Conservation (phyloP, 2,797 vertebrate species). For the Sylvia borin region DNA sequence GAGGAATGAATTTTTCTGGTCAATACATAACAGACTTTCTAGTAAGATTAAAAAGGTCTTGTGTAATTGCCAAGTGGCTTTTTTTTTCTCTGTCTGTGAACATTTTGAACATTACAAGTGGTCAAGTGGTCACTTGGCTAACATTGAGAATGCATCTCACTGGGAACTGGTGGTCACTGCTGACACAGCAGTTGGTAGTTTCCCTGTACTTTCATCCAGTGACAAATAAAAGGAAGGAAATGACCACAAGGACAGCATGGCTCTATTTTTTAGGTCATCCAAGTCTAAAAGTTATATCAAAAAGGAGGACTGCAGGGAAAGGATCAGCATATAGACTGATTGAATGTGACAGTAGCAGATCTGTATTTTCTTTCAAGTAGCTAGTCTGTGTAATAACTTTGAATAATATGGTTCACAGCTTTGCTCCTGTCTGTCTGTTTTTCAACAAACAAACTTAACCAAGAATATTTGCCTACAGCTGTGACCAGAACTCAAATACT, state of each 20-base stretch:
- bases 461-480: not conserved
- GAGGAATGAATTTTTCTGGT: not conserved
- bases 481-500: not conserved
- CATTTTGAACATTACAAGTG: not conserved
- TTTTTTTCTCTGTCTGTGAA: not conserved
- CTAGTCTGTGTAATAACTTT: not conserved
- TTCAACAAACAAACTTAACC: not conserved
- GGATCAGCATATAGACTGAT: not conserved
- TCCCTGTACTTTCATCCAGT: not conserved
- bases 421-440: not conserved
- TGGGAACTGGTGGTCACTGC: not conserved
- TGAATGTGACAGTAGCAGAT: not conserved
- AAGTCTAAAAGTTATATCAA: not conserved
- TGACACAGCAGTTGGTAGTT: not conserved
- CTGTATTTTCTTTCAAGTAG: not conserved
- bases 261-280: not conserved
- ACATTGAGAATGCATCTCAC: not conserved
- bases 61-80: not conserved
- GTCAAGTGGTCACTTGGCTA: not conserved
- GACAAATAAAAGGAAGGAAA: not conserved
- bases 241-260: not conserved
- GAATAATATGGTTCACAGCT: not conserved
- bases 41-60: not conserved
- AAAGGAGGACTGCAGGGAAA: not conserved
- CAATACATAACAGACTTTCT: not conserved